Evolutionary conservation across 2,888 invertebrate species (phyloP).

Genomic region (Aproaerema taeniolella): DNA sequence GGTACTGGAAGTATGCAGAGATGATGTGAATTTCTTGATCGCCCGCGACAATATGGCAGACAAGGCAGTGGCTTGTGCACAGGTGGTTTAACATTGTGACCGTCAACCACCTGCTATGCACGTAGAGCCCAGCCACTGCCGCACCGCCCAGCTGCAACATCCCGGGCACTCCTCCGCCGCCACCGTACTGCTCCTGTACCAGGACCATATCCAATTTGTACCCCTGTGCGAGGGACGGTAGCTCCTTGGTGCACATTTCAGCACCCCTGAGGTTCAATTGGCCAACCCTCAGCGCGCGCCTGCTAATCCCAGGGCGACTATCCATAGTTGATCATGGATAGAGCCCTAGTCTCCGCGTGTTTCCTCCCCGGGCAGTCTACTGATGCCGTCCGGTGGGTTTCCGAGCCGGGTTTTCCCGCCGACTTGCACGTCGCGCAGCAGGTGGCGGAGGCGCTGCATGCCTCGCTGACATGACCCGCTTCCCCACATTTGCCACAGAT

Average conservation of each 20-base stretch:
- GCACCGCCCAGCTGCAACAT: slow-evolving; percentile 4
- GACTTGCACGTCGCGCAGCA: slow-evolving; percentile 26
- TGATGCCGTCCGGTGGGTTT: slow-evolving; percentile 56
- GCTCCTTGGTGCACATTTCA: slow-evolving; percentile 18
- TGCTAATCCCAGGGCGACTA: too few species aligned
- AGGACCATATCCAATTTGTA: slow-evolving; percentile 21
- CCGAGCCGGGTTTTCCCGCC: slow-evolving; percentile 14
- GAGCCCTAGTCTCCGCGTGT: background rate
- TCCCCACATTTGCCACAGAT: slow-evolving; percentile 25
- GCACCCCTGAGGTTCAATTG: slow-evolving; percentile 11
- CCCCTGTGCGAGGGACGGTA: slow-evolving; percentile 16
- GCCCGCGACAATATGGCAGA: slow-evolving; percentile 12
- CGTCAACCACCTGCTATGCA: slow-evolving; percentile 7
- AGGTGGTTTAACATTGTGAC: slow-evolving; percentile 20
- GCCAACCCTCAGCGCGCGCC: background rate
- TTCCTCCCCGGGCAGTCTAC: slow-evolving; percentile 80
- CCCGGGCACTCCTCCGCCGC: background rate
- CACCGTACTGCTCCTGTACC: slow-evolving; percentile 27
- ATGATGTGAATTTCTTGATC: slow-evolving; percentile 13
- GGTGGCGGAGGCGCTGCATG: slow-evolving; percentile 4
- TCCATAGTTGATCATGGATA: background rate
- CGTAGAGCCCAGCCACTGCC: slow-evolving; percentile 20
- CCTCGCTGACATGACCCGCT: slow-evolving; percentile 12
- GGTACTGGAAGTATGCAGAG: slow-evolving; percentile 24
- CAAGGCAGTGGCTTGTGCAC: slow-evolving; percentile 15